Conservation (phyloP, 2,888 invertebrate genomes). For the Anagyrus pseudococci region DNA sequence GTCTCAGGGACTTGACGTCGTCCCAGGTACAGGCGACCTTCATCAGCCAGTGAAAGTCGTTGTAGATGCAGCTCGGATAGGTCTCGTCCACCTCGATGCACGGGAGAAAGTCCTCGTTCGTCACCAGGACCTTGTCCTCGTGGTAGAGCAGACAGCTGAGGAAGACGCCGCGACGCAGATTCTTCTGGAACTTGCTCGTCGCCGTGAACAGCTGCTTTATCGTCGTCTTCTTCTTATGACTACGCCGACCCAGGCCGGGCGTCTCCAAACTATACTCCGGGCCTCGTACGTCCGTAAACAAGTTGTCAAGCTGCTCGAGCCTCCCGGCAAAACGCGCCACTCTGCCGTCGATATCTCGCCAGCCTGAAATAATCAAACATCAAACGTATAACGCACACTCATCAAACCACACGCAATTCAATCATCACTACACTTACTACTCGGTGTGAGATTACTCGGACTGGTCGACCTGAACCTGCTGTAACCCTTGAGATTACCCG, state of each 20-base stretch:
- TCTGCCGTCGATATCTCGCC: slow-evolving; percentile 83
- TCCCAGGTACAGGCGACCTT: slow-evolving; percentile 98
- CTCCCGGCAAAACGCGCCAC: slow-evolving; percentile 74
- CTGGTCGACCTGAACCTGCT: slow-evolving; percentile 78
- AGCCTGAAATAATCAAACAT: slow-evolving; percentile 66
- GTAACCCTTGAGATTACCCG: slow-evolving; percentile 93
- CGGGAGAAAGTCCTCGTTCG: slow-evolving; percentile 96
- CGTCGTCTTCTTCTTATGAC: slow-evolving; percentile 85
- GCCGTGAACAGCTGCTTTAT: slow-evolving; percentile 95
- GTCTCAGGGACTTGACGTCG: slow-evolving; percentile 88
- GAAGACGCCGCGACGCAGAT: slow-evolving; percentile 89
- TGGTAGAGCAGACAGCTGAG: slow-evolving; percentile 92
- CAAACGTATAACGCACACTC: neutral
- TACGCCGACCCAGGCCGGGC: slow-evolving; percentile 71
- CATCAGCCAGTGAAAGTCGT: slow-evolving; percentile 98
- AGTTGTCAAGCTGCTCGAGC: slow-evolving; percentile 75
- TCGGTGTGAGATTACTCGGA: slow-evolving; percentile 87
- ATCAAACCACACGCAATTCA: neutral
- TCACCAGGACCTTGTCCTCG: slow-evolving; percentile 94
- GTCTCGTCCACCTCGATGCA: slow-evolving; percentile 97
- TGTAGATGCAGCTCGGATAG: slow-evolving; percentile 88
- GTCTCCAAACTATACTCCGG: slow-evolving; percentile 74
- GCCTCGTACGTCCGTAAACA: slow-evolving; percentile 76
- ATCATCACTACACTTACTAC: slow-evolving; percentile 78
- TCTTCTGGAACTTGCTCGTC: slow-evolving; percentile 96